phyloP scores from a whole-genome alignment of 2,888 invertebrate genomes.

The Ecliptopera silaceata region DNA sequence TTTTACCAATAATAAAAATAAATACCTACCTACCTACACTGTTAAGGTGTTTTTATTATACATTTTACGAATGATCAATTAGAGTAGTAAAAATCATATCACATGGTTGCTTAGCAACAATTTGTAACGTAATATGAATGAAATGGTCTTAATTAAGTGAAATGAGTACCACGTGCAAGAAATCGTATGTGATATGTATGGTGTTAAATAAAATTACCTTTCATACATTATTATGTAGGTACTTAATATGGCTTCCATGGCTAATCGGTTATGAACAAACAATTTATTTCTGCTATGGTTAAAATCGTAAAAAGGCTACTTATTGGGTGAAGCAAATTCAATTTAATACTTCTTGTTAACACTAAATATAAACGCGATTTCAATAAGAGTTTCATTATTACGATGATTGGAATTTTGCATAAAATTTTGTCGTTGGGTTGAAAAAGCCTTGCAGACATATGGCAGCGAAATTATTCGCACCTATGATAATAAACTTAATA shows the following conservation, averaged over 20 bases:
- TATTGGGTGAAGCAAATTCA: slow-evolving; percentile 13
- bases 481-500: too few species aligned
- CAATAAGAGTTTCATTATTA: slow-evolving; percentile 3
- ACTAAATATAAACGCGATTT: not conserved
- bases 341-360: slow-evolving; percentile 19
- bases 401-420: not conserved
- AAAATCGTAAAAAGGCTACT: slow-evolving; percentile 5
- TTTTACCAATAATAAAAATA: too few species aligned
- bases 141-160: too few species aligned
- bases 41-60: too few species aligned
- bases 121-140: too few species aligned
- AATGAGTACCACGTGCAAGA: too few species aligned
- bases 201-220: not conserved
- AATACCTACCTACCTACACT: too few species aligned
- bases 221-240: not conserved
- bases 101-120: too few species aligned
- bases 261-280: slow-evolving; percentile 5
- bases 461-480: too few species aligned
- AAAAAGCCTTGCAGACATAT: not conserved
- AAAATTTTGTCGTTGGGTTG: not conserved
- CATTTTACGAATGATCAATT: too few species aligned
- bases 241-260: not conserved
- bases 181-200: too few species aligned
- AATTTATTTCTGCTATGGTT: slow-evolving; percentile 10
- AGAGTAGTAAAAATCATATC: too few species aligned